These are phyloP conservation scores for Cherax destructor DNA, from an alignment of 1,140 invertebrate species.

Conservation along the genomic window DNA sequence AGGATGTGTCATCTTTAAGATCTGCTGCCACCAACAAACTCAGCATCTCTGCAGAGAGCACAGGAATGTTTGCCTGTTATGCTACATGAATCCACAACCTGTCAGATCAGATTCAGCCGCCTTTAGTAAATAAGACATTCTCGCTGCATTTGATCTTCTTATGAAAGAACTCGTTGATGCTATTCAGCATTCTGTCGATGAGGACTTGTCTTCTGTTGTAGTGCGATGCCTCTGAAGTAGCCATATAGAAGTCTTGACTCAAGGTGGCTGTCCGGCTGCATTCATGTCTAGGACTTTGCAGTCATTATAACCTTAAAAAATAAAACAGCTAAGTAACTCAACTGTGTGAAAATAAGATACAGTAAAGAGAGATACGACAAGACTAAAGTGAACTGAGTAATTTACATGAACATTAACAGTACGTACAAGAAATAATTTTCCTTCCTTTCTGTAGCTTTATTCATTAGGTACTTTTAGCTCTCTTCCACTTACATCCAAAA, in stretches of 20 bases:
- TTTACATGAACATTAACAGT: no score
- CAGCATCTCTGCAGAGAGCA: constrained; percentile 32
- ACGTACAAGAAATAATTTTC: no score
- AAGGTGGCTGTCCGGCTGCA: constrained; percentile 46
- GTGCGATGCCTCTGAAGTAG: constrained; percentile 36
- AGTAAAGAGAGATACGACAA: no score
- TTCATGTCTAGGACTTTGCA: constrained; percentile 45
- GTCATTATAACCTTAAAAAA: no score
- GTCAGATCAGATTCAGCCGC: constrained; percentile 38
- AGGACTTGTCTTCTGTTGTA: constrained; percentile 35
- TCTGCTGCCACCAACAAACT: constrained; percentile 21
- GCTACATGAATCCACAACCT: constrained; percentile 47
- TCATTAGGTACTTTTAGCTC: no score
- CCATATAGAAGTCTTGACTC: constrained; percentile 39
- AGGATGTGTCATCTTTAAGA: constrained; percentile 37
- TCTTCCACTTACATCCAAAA: no score
- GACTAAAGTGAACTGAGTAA: no score
- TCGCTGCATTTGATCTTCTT: constrained; percentile 32
- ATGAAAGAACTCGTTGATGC: constrained; percentile 23
- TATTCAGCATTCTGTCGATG: constrained; percentile 33
- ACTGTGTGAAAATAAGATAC: no score
- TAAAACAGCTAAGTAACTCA: no score
- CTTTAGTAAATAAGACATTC: constrained; percentile 21
- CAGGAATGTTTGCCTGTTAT: constrained; percentile 53
- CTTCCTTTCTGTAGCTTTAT: no score